phyloP scores from a whole-genome alignment of 1,140 invertebrate genomes.

The Drosophila repletoides region DNA sequence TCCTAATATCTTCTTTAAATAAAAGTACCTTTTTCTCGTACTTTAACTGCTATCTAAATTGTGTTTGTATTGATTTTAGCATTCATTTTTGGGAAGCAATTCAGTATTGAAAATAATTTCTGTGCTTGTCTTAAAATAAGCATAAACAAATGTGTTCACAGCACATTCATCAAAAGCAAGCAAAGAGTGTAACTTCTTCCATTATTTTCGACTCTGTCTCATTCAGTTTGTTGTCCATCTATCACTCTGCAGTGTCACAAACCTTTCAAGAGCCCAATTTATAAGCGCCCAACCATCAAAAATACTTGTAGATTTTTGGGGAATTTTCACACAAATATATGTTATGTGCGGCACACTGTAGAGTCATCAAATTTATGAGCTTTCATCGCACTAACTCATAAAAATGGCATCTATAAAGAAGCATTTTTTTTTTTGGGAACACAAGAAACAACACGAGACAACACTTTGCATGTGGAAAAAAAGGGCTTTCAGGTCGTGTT shows the following conservation, averaged over 20 bases:
- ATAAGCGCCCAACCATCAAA: constrained; percentile 48
- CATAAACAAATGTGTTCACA: constrained; percentile 10
- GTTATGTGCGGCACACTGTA: constrained; percentile 39
- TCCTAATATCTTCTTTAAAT: too few species aligned
- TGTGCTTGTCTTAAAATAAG: too few species aligned
- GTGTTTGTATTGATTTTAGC: too few species aligned
- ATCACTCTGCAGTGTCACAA: constrained; percentile 27
- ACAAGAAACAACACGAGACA: constrained; percentile 46
- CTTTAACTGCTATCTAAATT: too few species aligned
- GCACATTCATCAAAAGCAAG: constrained; percentile 16
- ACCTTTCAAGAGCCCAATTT: constrained; percentile 57
- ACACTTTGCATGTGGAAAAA: constrained; percentile 72
- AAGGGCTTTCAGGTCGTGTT: constrained; percentile 43
- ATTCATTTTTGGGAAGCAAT: too few species aligned
- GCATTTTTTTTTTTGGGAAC: constrained; percentile 27
- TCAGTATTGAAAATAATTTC: too few species aligned
- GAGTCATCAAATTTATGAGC: constrained; percentile 73
- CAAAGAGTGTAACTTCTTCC: neutral
- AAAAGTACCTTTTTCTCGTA: too few species aligned
- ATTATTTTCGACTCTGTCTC: constrained; percentile 2
- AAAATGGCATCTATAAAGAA: constrained; percentile 50
- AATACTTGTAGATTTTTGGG: constrained; percentile 55
- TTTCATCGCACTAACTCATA: constrained; percentile 74
- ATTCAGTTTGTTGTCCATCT: constrained; percentile 26
- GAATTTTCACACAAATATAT: constrained; percentile 41